phyloP scores from a whole-genome alignment of 2,113 vertebrate species.

The Protomyctophum bolini region DNA sequence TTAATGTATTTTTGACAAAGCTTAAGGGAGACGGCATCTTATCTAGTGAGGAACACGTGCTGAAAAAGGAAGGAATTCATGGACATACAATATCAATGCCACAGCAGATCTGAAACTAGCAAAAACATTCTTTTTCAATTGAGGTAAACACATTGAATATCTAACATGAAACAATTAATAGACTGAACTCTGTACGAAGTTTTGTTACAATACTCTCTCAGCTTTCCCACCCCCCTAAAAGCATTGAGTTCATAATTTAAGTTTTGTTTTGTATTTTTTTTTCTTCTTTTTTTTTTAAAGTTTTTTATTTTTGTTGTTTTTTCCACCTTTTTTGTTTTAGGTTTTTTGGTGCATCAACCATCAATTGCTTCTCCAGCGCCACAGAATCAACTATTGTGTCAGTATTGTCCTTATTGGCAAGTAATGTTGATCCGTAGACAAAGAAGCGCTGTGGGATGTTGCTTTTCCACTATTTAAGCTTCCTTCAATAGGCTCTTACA shows the following conservation, averaged over 20 bases:
- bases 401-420: slow-evolving; percentile 76
- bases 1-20: slow-evolving; percentile 99
- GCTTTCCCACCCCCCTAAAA: slow-evolving; percentile 72
- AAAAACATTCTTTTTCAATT: slow-evolving; percentile 99
- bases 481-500: slow-evolving; percentile 90
- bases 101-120: slow-evolving; percentile 99
- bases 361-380: slow-evolving; percentile 83
- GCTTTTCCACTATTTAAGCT: slow-evolving; percentile 86
- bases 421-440: slow-evolving; percentile 79
- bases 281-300: slow-evolving; percentile 39
- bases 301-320: slow-evolving; percentile 22
- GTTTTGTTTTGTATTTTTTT: slow-evolving; percentile 67
- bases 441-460: slow-evolving; percentile 88
- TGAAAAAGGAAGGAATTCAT: slow-evolving; percentile 99
- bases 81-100: slow-evolving; percentile 99
- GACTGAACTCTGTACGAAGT: slow-evolving; percentile 99
- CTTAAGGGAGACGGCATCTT: slow-evolving; percentile 99
- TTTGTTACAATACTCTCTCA: slow-evolving; percentile 99
- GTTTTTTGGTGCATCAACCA: slow-evolving; percentile 91
- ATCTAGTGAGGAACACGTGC: slow-evolving; percentile 99
- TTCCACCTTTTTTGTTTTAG: slow-evolving; percentile 58
- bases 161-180: slow-evolving; percentile 99
- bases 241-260: slow-evolving; percentile 87
- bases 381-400: slow-evolving; percentile 76
- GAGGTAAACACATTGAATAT: slow-evolving; percentile 99